Conservation (phyloP, 1,140 invertebrate genomes). For the Cherax destructor region DNA sequence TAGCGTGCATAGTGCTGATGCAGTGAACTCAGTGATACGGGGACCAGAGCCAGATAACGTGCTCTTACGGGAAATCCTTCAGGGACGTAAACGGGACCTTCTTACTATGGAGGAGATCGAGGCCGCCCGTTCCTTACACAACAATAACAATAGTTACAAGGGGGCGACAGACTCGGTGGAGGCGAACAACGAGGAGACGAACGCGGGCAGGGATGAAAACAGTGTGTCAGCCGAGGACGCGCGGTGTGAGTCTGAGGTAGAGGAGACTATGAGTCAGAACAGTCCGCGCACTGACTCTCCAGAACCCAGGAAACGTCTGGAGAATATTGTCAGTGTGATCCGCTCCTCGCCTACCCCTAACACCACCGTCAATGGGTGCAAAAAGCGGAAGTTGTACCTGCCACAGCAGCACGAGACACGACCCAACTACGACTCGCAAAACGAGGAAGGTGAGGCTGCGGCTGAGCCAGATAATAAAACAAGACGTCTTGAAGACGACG, state of each 20-base stretch:
- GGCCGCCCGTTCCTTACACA: slow-evolving; percentile 68
- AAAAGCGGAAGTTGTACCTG: slow-evolving; percentile 97
- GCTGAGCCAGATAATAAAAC: slow-evolving; percentile 67
- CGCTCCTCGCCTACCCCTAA: slow-evolving; percentile 84
- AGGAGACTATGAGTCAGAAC: slow-evolving; percentile 76
- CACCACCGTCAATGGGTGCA: slow-evolving; percentile 85
- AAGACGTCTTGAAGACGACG: slow-evolving; percentile 67
- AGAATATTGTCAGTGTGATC: slow-evolving; percentile 96
- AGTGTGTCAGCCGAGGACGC: slow-evolving; percentile 81
- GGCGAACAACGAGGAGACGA: slow-evolving; percentile 72
- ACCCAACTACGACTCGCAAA: slow-evolving; percentile 60
- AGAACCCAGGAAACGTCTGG: slow-evolving; percentile 86
- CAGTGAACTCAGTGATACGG: slow-evolving; percentile 66
- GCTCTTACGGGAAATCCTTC: slow-evolving; percentile 77
- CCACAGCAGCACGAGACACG: slow-evolving; percentile 90
- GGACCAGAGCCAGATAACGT: slow-evolving; percentile 74
- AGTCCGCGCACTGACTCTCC: slow-evolving; percentile 75
- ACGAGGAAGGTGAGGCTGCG: slow-evolving; percentile 77
- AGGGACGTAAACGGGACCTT: slow-evolving; percentile 74
- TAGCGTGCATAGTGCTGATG: slow-evolving; percentile 65
- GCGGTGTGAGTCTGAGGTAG: slow-evolving; percentile 78
- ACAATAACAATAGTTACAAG: slow-evolving; percentile 72
- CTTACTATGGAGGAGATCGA: slow-evolving; percentile 69
- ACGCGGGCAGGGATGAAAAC: slow-evolving; percentile 75
- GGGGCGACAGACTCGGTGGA: slow-evolving; percentile 82